Percentiles rank a stretch among this genome's conserved stretches.
These are phyloP conservation scores for Tonatia bakeri DNA, from an alignment of 2,113 vertebrate species.

Conservation along the genomic window DNA sequence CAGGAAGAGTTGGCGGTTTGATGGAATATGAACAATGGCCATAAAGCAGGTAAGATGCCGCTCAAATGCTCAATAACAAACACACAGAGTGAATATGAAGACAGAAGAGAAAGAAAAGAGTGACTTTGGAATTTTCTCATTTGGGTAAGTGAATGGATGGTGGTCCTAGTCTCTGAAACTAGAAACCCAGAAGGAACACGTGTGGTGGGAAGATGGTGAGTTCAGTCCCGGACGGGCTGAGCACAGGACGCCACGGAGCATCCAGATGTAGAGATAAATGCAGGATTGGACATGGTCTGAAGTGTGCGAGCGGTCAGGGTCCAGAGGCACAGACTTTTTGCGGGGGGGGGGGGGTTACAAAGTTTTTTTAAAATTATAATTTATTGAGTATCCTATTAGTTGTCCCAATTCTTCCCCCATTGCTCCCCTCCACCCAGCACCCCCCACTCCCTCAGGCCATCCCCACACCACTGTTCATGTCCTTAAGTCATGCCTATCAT, in stretches of 20 bases:
- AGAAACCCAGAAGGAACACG: not conserved
- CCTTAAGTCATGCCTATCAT: no score
- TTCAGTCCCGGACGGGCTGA: not conserved
- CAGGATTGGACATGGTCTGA: not conserved
- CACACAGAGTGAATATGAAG: not conserved
- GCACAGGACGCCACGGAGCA: not conserved
- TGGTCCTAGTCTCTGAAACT: not conserved
- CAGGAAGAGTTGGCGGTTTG: not conserved
- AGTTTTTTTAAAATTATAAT: no score
- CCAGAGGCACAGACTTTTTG: not conserved
- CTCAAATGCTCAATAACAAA: not conserved
- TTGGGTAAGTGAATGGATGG: no score
- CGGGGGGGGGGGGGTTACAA: no score
- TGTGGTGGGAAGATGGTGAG: not conserved
- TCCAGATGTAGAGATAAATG: not conserved
- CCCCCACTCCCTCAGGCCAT: no score
- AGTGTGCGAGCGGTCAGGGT: not conserved
- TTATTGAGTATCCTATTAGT: no score
- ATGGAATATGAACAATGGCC: not conserved
- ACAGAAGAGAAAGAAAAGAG: not conserved
- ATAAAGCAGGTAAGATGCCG: not conserved
- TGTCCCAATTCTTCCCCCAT: no score
- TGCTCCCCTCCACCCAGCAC: no score
- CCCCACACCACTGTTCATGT: no score
- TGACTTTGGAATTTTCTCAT: not conserved